Percentiles rank a stretch among this genome's conserved stretches.
These are phyloP conservation scores for Netta rufina DNA, from an alignment of 2,797 vertebrate species.

Conservation along the genomic window DNA sequence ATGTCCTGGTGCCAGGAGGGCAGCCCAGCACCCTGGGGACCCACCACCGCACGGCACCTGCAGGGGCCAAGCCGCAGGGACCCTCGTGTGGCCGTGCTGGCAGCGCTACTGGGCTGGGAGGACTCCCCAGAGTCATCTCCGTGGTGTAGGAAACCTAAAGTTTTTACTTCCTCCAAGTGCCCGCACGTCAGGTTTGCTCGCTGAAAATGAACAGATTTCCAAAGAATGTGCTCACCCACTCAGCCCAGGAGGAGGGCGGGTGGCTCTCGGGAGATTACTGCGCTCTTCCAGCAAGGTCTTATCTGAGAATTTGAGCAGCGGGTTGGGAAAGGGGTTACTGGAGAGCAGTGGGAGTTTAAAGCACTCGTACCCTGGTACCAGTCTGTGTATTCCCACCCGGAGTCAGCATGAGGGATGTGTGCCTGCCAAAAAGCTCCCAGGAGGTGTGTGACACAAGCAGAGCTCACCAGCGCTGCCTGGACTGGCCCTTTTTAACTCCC, in stretches of 20 bases:
- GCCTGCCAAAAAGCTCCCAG: neutral
- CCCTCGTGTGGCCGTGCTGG: fast-evolving
- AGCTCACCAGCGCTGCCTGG: neutral
- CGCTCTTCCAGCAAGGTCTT: neutral
- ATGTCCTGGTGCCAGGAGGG: neutral
- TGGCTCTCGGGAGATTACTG: neutral
- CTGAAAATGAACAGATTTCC: slow-evolving; percentile 64
- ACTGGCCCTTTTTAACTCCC: slow-evolving; percentile 18
- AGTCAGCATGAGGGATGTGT: fast-evolving
- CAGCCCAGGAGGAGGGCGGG: neutral
- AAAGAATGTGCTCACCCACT: slow-evolving; percentile 45
- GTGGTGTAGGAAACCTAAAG: neutral
- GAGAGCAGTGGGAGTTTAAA: neutral
- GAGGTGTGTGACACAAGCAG: neutral
- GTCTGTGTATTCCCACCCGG: neutral
- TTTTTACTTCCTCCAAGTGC: neutral
- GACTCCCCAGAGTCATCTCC: neutral
- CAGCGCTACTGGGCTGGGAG: neutral
- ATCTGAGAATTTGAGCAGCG: neutral
- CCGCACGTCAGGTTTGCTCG: neutral
- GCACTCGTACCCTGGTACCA: fast-evolving
- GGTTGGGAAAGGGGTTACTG: slow-evolving; percentile 9
- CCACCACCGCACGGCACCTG: neutral
- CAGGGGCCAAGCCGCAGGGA: neutral
- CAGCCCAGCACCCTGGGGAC: neutral